Evolutionary conservation across 2,113 vertebrate genomes (phyloP).

Genomic region (Nycticryphes semicollaris): DNA sequence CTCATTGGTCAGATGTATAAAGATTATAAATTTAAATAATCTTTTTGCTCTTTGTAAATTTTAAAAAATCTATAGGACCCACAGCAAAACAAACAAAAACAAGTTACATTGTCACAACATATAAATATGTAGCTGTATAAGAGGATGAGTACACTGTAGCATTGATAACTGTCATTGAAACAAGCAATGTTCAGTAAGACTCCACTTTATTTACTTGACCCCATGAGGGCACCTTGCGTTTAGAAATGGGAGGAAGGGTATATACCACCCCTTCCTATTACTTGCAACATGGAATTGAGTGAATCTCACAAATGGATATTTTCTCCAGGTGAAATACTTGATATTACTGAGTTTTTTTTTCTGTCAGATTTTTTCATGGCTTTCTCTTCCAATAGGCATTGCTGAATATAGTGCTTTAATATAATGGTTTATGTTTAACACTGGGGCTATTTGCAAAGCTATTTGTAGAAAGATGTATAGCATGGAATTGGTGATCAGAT

Average conservation of each 20-base stretch:
- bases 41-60: not conserved
- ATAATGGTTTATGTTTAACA: slow-evolving; percentile 51
- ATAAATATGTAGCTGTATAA: not conserved
- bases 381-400: not conserved
- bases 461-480: slow-evolving; percentile 27
- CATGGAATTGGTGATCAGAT: slow-evolving; percentile 33
- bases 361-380: not conserved
- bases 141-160: not conserved
- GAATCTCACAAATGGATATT: not conserved
- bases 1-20: not conserved
- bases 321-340: not conserved
- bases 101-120: not conserved
- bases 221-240: not conserved
- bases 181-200: not conserved
- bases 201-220: not conserved
- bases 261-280: not conserved
- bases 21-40: not conserved
- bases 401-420: not conserved
- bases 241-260: not conserved
- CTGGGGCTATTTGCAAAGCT: slow-evolving; percentile 36
- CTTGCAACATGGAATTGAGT: not conserved
- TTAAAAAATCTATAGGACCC: not conserved
- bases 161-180: not conserved
- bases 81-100: not conserved
- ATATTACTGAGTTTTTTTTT: not conserved